Conservation (phyloP, 2,888 invertebrate species). For the Pteria penguin region DNA sequence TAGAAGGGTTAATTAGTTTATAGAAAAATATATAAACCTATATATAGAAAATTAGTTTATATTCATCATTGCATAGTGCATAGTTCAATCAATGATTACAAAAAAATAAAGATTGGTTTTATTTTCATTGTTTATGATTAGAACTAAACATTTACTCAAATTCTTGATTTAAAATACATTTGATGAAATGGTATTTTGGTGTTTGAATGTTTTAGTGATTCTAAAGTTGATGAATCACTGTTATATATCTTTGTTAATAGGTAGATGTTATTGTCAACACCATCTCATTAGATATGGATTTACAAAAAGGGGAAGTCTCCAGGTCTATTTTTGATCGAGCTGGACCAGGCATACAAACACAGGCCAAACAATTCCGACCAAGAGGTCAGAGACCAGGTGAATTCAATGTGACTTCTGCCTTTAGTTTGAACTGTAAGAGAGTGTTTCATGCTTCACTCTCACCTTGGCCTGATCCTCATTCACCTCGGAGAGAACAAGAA, state of each 20-base stretch:
- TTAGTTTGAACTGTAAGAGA: constrained; percentile 5
- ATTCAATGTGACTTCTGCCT: not conserved
- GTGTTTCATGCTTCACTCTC: constrained; percentile 19
- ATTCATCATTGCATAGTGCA: too few species aligned
- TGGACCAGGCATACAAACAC: constrained; percentile 1
- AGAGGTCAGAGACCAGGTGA: not conserved
- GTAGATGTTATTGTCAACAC: constrained; percentile 20
- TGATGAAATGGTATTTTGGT: too few species aligned
- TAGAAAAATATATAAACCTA: too few species aligned
- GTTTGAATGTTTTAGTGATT: too few species aligned
- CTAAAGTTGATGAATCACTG: too few species aligned
- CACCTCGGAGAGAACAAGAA: not conserved
- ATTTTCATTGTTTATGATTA: too few species aligned
- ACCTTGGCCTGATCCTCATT: constrained; percentile 6
- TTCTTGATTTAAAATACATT: too few species aligned
- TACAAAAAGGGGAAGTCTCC: constrained; percentile 14
- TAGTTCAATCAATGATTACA: too few species aligned
- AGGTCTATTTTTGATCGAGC: constrained; percentile 10
- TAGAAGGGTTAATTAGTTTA: too few species aligned
- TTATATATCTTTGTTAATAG: not conserved
- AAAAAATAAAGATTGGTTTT: too few species aligned
- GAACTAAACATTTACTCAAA: too few species aligned
- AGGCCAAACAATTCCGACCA: not conserved
- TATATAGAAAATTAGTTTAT: too few species aligned
- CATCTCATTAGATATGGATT: not conserved